Conservation (phyloP, 2,888 invertebrate species). For the Cephus pygmeus region DNA sequence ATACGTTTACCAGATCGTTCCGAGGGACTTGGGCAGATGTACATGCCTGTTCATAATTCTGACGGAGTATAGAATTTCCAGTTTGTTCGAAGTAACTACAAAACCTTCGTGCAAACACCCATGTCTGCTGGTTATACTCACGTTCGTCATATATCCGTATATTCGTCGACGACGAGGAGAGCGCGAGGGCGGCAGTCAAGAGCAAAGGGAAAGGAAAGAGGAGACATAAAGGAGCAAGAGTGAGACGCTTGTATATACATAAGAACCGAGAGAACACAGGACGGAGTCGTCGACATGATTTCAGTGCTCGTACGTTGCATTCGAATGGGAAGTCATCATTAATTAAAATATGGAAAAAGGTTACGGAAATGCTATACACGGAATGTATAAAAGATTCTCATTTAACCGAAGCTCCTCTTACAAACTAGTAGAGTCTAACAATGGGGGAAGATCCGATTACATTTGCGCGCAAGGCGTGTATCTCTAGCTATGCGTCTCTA, state of each 20-base stretch:
- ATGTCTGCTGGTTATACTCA: not conserved
- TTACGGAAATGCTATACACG: slow-evolving; percentile 39
- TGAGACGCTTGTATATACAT: slow-evolving; percentile 17
- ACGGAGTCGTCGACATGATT: not conserved
- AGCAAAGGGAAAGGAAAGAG: not conserved
- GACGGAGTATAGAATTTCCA: slow-evolving; percentile 20
- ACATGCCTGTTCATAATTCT: slow-evolving; percentile 25
- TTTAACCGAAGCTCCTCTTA: slow-evolving; percentile 36
- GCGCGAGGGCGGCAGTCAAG: not conserved
- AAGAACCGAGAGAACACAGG: not conserved
- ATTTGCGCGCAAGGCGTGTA: not conserved
- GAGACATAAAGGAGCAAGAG: slow-evolving; percentile 14
- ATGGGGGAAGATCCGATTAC: not conserved
- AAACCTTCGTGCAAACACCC: slow-evolving; percentile 10
- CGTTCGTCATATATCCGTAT: not conserved
- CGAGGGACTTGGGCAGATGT: not conserved
- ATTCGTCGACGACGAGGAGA: not conserved
- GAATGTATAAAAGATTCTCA: slow-evolving; percentile 55
- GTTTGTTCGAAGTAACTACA: slow-evolving; percentile 18
- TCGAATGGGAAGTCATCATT: slow-evolving; percentile 44
- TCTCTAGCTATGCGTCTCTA: not conserved
- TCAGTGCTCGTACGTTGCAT: slow-evolving; percentile 27
- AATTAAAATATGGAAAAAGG: slow-evolving; percentile 51
- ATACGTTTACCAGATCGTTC: not conserved
- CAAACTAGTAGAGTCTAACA: not conserved